Evolutionary conservation across 2,113 vertebrate genomes (phyloP).

Genomic region (Opisthocomus hoazin): DNA sequence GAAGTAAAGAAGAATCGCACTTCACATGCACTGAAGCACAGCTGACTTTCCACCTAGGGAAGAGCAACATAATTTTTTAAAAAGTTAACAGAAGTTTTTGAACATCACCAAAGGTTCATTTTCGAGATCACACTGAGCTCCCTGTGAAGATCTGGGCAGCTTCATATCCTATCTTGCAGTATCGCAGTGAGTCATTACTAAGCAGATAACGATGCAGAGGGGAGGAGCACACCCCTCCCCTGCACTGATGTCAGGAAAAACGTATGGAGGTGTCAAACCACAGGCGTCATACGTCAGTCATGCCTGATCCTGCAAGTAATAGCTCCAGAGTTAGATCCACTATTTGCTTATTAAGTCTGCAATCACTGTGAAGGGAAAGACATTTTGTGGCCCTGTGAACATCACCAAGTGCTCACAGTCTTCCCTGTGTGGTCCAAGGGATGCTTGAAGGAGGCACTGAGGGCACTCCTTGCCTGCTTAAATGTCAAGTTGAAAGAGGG

Average conservation of each 20-base stretch:
- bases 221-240: neutral
- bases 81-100: conserved; percentile 53
- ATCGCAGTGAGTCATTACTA: neutral
- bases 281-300: fast-evolving
- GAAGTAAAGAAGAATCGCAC: conserved; percentile 16
- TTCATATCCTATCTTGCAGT: neutral
- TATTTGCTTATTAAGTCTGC: neutral
- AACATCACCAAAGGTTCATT: conserved; percentile 37
- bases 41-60: neutral
- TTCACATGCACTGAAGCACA: conserved; percentile 33
- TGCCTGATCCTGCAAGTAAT: neutral
- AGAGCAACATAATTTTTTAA: conserved; percentile 35
- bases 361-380: too few relatives aligned
- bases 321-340: neutral
- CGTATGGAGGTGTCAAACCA: neutral
- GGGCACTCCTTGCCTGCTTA: neutral
- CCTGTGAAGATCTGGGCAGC: conserved; percentile 31
- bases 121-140: conserved; percentile 39
- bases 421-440: neutral
- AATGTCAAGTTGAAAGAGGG: neutral
- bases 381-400: neutral
- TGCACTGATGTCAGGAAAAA: neutral
- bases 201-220: neutral
- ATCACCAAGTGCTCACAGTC: neutral
- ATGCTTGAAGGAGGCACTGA: fast-evolving